Base-by-base conservation (phyloP, 2,797 vertebrate genomes). In the Microcaecilia unicolor region DNA sequence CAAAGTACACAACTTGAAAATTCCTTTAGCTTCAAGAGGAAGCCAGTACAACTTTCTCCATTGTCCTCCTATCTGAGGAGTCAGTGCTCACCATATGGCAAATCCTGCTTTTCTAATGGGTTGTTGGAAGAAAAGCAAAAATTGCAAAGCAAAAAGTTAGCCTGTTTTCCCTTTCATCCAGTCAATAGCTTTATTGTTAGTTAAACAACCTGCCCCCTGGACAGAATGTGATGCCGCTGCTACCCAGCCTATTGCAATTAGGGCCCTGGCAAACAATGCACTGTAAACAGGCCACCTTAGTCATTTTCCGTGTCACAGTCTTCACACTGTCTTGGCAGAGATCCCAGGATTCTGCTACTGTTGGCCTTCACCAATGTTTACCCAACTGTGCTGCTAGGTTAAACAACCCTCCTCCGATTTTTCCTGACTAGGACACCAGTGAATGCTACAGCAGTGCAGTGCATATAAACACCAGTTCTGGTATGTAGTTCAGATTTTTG, bases 201-300 rank as follows among this genome's bases (percentile, higher is more conserved):
- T 6, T 30, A 25, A 40, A 43, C 19, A 47, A 30, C 28, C 50
- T 51, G 44, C 51, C 51, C 53, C 52, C 59, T 56, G 54, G 74
- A 70, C 70, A 34, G 19, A 31, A 31, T 29, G 27, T 22, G 51
- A 32, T 40, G 31, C 17, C 29, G 17, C 4, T 15, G 32, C n/a
- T n/a, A n/a, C n/a, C 15, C 31, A 41, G 50, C 38, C 44, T 44
- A 28, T 37, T 54, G 25, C 38, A 48, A 57, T 68, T 38, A 55
- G 14, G 51, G 50, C 42, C 21, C 27, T 26, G 29, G 16, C 33
- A 63, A 70, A 60, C 8, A 41, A 28, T 15, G 34, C 12, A 13
- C 5, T 39, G 18, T 37, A 25, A 6, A 18, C n/a, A 36, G 42
- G 29, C 37, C 20, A 34, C 11, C 21, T 34, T 28, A 34, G 31